These are phyloP conservation scores for Druon quercuslanigerum DNA, from an alignment of 1,140 invertebrate genomes.

Conservation along the genomic window DNA sequence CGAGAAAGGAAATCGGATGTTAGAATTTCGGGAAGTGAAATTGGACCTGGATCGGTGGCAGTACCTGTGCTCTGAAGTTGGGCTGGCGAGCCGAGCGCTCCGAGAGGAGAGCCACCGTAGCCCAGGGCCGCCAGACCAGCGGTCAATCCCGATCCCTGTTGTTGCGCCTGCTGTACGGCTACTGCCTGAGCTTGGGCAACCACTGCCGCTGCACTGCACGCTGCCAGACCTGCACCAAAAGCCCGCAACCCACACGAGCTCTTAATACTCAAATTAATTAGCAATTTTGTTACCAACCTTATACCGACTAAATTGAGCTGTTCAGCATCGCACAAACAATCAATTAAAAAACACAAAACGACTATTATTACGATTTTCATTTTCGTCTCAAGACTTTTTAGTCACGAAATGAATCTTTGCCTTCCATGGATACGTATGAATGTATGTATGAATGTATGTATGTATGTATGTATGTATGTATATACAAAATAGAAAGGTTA, in stretches of 20 bases:
- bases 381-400: background rate
- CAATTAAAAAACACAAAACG: background rate
- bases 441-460: background rate
- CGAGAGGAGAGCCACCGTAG: slow-evolving; percentile 73
- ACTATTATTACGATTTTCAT: background rate
- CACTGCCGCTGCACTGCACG: slow-evolving; percentile 73
- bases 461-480: too few species aligned
- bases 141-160: slow-evolving; percentile 73
- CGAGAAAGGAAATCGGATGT: too few species aligned
- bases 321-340: background rate
- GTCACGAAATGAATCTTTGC: background rate
- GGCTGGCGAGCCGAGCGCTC: slow-evolving; percentile 73
- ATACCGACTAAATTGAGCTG: slow-evolving; percentile 52
- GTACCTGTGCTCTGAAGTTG: slow-evolving; percentile 75
- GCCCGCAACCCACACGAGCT: slow-evolving; percentile 69
- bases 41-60: slow-evolving; percentile 25
- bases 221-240: slow-evolving; percentile 75
- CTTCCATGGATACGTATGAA: background rate
- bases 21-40: slow-evolving; percentile 19
- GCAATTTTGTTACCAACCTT: slow-evolving; percentile 55
- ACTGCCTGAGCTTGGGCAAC: slow-evolving; percentile 74
- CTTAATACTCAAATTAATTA: slow-evolving; percentile 59
- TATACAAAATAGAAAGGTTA: too few species aligned
- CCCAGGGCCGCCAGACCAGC: slow-evolving; percentile 73
- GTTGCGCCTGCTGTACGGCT: slow-evolving; percentile 73